Evolutionary conservation across 2,113 vertebrate genomes (phyloP), one percentile per base, ranked within the genome.

Genomic region (Sander lucioperca): DNA sequence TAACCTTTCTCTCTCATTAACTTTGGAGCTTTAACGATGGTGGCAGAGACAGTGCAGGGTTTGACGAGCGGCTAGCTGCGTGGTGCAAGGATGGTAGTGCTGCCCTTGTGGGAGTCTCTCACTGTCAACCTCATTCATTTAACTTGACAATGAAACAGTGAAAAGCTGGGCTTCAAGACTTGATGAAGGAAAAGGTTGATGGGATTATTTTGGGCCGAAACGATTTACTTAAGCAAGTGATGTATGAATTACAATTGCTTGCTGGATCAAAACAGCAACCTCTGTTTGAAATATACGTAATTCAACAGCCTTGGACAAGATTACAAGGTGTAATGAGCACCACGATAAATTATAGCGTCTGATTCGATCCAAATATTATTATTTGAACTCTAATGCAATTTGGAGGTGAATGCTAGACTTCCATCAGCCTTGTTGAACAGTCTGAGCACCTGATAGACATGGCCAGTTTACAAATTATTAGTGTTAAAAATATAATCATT

Each of bases 1-100:
- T 91, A 89, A 93, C 88, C 87, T 93, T 93, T 94, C 84, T 79
- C 85, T 88, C 89, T 93, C 89, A 94, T 94, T 95, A 95, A 91
- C 80, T 90, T 87, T 85, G 85, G 83, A 83, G 89, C 79, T 89
- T 91, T 89, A 91, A 92, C 67, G 83, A 91, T 72, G 81, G 91
- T 72, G 87, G 90, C 70, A 82, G 84, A 84, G 81, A 77, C 82
- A 61, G 84, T 18, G 75, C 47, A 0, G 73, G 30, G 72, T 87
- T 89, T 91, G 90, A 90, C 53, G 70, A 91, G 88, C 30, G 74
- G 72, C 70, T 78, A 83, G 85, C 85, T 86, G 87, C 73, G 39
- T 56, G 76, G 69, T 39, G 59, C 0, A 48, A 80, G 45, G 75
- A 74, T 43, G 71, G 64, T 72, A 27, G 74, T 19, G 14, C 25